Percentiles rank a stretch among this genome's conserved stretches.
Conservation (phyloP, 1,140 invertebrate genomes). For the Bombus difficillimus region DNA sequence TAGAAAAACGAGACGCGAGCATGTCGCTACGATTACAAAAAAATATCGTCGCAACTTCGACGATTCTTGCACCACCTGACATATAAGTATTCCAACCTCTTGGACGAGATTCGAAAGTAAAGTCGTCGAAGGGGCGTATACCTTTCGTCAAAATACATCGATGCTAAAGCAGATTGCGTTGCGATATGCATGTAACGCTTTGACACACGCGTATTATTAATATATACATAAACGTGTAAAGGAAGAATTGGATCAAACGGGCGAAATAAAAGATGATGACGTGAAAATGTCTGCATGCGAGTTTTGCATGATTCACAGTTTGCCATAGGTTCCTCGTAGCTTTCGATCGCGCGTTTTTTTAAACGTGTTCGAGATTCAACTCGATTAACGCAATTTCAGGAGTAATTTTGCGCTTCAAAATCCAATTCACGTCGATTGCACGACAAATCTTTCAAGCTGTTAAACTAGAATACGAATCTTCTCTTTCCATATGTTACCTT, state of each 20-base stretch:
- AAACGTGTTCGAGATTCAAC: neutral
- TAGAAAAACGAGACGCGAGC: neutral
- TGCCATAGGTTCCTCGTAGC: too few species aligned
- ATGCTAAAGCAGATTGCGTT: neutral
- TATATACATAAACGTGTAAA: neutral
- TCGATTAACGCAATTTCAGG: neutral
- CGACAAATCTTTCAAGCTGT: too few species aligned
- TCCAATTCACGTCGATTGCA: neutral
- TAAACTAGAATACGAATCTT: neutral
- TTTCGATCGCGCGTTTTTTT: neutral
- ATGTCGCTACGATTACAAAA: neutral
- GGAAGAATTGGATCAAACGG: neutral
- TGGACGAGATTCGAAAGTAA: constrained; percentile 63
- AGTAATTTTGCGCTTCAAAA: neutral
- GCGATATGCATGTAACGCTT: neutral
- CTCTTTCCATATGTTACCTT: constrained; percentile 14
- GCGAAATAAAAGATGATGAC: neutral
- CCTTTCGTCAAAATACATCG: constrained; percentile 42
- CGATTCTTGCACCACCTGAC: constrained; percentile 52
- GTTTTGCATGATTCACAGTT: too few species aligned
- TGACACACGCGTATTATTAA: neutral
- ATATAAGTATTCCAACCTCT: constrained; percentile 47
- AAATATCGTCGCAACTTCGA: constrained; percentile 11
- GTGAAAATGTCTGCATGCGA: neutral
- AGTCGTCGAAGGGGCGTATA: constrained; percentile 42